Conservation (phyloP, 2,888 invertebrate genomes). For the Amiota communis region DNA sequence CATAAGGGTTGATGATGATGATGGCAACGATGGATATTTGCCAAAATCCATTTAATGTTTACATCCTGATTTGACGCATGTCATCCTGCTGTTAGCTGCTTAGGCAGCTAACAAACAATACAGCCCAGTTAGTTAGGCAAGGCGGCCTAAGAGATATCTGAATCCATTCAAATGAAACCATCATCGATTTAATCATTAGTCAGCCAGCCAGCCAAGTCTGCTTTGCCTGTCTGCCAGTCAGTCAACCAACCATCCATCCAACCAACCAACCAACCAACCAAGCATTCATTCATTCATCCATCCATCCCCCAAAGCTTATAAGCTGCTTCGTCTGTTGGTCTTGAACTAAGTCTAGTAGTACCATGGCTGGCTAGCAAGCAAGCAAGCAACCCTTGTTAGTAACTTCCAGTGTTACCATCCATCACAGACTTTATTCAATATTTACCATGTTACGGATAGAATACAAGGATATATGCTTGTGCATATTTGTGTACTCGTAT, state of each 20-base stretch:
- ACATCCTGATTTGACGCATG: neutral
- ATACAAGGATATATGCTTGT: too few relatives aligned
- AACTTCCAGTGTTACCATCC: slow-evolving; percentile 1
- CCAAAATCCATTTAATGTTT: neutral
- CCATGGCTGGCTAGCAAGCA: too few relatives aligned
- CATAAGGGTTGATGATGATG: neutral
- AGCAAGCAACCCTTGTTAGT: neutral
- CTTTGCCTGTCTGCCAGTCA: neutral
- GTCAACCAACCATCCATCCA: neutral
- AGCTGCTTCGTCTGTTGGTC: slow-evolving; percentile 8
- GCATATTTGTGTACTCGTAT: too few relatives aligned
- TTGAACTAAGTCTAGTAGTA: too few relatives aligned
- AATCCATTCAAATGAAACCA: neutral
- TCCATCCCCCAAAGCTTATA: slow-evolving; percentile 14
- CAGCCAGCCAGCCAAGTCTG: neutral
- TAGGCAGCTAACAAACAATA: neutral
- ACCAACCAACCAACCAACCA: neutral
- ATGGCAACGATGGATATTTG: neutral
- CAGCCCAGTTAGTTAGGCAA: neutral
- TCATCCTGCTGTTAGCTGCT: neutral
- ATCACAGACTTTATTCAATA: neutral
- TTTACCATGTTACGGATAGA: too few relatives aligned
- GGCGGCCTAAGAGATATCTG: neutral
- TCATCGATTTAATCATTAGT: neutral
- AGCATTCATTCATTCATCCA: slow-evolving; percentile 10